Conservation (phyloP, 1,140 invertebrate species). For the Tenebrio molitor region DNA sequence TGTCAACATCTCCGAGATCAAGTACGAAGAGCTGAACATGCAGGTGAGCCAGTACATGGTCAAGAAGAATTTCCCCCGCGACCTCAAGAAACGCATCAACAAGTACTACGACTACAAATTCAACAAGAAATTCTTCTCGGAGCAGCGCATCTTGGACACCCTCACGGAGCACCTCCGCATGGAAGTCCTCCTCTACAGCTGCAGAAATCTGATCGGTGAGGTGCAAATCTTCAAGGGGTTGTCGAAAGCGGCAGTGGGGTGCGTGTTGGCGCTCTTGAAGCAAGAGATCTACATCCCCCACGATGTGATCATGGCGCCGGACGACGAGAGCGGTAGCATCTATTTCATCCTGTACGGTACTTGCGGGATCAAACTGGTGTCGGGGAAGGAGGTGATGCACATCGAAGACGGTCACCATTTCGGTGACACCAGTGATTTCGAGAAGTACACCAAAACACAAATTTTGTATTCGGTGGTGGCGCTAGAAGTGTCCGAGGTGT, state of each 20-base stretch:
- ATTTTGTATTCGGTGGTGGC: slow-evolving; percentile 28
- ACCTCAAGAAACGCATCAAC: slow-evolving; percentile 1
- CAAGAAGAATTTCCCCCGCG: slow-evolving; percentile 1
- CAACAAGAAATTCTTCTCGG: slow-evolving; percentile 40
- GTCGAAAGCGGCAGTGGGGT: slow-evolving; percentile 59
- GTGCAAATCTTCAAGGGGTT: slow-evolving; percentile 65
- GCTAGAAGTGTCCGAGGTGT: slow-evolving; percentile 49
- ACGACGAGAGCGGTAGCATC: slow-evolving; percentile 62
- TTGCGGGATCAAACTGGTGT: slow-evolving; percentile 65
- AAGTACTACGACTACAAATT: slow-evolving; percentile 41
- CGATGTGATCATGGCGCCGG: slow-evolving; percentile 66
- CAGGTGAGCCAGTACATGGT: slow-evolving; percentile 11
- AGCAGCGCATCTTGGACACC: slow-evolving; percentile 42
- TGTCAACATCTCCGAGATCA: slow-evolving; percentile 19
- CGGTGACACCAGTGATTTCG: slow-evolving; percentile 5
- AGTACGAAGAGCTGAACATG: slow-evolving; percentile 8
- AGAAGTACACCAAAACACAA: background rate
- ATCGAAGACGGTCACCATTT: slow-evolving; percentile 52
- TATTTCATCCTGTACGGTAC: slow-evolving; percentile 69
- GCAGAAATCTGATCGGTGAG: slow-evolving; percentile 62
- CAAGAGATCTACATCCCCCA: slow-evolving; percentile 67
- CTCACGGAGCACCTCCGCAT: slow-evolving; percentile 54
- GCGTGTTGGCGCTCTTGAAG: slow-evolving; percentile 61
- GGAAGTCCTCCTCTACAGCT: slow-evolving; percentile 66
- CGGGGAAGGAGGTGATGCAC: slow-evolving; percentile 59